Base-by-base conservation (phyloP, 1,140 invertebrate species). In the Watersipora subatra region DNA sequence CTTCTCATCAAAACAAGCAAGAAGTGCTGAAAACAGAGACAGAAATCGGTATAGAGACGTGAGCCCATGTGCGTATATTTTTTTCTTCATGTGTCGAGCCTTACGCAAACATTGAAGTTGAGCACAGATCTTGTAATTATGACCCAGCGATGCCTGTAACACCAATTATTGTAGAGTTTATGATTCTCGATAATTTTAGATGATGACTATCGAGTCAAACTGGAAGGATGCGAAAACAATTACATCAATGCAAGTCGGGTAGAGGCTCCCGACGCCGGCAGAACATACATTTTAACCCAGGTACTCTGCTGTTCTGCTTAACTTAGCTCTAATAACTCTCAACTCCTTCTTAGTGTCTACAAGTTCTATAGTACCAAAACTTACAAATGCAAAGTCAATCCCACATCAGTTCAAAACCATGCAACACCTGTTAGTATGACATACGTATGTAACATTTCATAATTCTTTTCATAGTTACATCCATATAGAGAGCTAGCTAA, bases 171-270 rank as follows among this genome's bases (percentile, higher is more conserved):
- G 24, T 56, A 59, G 62, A 64, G n/a, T 62, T 66, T 62, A 25
- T 67, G 27, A 64, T 67, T 61, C 25, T 94, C 17, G 27, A 57
- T 59, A 71, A 29, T 73, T 70, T 61, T 67, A 80, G 79, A 80
- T 77, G 79, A 97, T 82, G 92, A 96, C 77, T 91, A 88, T 75
- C 84, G 93, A 69, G 88, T 97, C 64, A 82, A 89, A 61, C 81
- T 97, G 1, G 80, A 85, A 68, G 84, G 86, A 64, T 12, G 87
- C 65, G 79, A 85, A 34, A 85, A 84, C 62, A 88, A 92, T 79
- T 98, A 97, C 73, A 96, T 98, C 70, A 97, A 97, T 84, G 92
- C 92, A 30, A 95, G 92, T 81, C 80, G 90, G 66, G 86, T 95
- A 64, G 85, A 86, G 86, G 84, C 94, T 71, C 86, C 88, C 65